Evolutionary conservation across 2,113 vertebrate genomes (phyloP), one percentile per base, ranked within the genome.

Genomic region (Cryptotis parvus): DNA sequence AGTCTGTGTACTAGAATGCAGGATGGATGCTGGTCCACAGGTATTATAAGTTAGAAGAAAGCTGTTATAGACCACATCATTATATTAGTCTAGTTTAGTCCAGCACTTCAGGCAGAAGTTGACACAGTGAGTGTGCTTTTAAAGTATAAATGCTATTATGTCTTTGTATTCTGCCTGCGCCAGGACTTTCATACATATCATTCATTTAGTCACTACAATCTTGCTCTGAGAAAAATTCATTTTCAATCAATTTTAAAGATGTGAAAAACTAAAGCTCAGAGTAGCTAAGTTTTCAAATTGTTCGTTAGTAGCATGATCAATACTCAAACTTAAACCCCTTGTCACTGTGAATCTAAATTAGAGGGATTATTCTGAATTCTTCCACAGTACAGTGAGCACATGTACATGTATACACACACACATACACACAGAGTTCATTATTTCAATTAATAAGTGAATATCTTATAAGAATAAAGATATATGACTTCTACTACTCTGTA

Each of bases 401-500:
- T 6, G 6, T 4, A 22, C 6, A 22, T 18, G 22, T 5, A 58
- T 15, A 22, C 55, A 58, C 55, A 22, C 18, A 55, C 52, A 55
- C 52, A 55, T 4, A 55, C 14, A 1, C 84, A 78, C 37, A 76
- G 68, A 84, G 45, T 11, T 8, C 27, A 2, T 33, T 49, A 39
- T 82, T 87, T 58, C 11, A 55, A 82, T 70, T 81, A 37, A 74
- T 84, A n/a, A 31, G 35, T 33, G 15, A 93, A 3, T 66, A 72
- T 37, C 72, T 77, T 78, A 2, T 43, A 83, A 52, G 55, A 89
- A 61, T 93, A 39, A 55, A 89, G 22, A 70, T 73, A 65, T 73
- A 68, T 95, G 92, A 95, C 91, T 91, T 92, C 79, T 72, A 68
- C 68, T 39, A 1, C 76, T 87, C 95, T 89, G 74, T 96, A 82